Conservation (phyloP, 2,797 vertebrate genomes). For the Pteronotus mesoamericanus region DNA sequence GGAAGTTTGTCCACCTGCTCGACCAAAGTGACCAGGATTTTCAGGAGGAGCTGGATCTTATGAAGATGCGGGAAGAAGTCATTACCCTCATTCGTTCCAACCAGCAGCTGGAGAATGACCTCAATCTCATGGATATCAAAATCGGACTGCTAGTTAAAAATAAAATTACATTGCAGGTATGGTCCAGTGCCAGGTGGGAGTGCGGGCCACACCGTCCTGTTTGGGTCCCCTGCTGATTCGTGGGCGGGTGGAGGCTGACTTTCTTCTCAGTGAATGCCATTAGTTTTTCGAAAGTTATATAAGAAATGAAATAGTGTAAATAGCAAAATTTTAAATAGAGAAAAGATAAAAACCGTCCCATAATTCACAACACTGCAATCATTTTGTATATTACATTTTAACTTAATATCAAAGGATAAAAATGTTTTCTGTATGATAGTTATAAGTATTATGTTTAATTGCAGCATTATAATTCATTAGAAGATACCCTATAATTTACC, state of each 20-base stretch:
- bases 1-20: constrained; percentile 97
- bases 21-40: constrained; percentile 99
- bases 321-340: not conserved
- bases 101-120: constrained; percentile 97
- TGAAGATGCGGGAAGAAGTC: constrained; percentile 95
- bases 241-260: not conserved
- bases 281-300: not conserved
- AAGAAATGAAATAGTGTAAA: not conserved
- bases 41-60: constrained; percentile 96
- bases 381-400: not conserved
- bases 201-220: not conserved
- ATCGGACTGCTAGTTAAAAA: constrained; percentile 98
- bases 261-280: not conserved
- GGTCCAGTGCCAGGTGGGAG: fast-evolving
- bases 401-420: not conserved
- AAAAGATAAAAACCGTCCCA: not conserved
- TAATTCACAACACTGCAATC: not conserved
- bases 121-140: constrained; percentile 99
- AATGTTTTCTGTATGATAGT: not conserved
- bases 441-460: not conserved
- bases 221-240: not conserved
- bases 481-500: not conserved
- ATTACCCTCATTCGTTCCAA: constrained; percentile 97
- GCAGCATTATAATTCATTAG: not conserved
- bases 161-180: constrained; percentile 95